A percentile compares a stretch with the other conserved stretches of the same genome.
Evolutionary conservation across 2,888 invertebrate species (phyloP).

Genomic region (Amblyjoppa fuscipennis): DNA sequence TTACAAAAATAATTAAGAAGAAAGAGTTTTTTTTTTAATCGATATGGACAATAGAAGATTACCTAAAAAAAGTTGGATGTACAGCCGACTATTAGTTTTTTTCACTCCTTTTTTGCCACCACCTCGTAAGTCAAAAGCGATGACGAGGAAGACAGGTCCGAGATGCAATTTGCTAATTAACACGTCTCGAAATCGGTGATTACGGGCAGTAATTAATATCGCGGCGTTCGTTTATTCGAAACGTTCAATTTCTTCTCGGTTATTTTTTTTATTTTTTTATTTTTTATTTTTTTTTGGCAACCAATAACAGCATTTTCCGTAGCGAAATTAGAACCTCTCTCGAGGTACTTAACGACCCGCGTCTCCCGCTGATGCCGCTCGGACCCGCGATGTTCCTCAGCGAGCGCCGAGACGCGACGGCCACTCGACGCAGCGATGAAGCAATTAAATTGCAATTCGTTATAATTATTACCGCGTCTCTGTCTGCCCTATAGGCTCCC

Average conservation of each 20-base stretch:
- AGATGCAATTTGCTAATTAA: constrained; percentile 62
- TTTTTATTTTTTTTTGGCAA: constrained; percentile 6
- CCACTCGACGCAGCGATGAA: constrained; percentile 66
- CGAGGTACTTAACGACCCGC: constrained; percentile 40
- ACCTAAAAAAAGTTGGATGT: not conserved
- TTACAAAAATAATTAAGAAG: not conserved
- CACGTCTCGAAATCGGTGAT: constrained; percentile 59
- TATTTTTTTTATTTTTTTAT: not conserved
- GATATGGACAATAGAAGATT: not conserved
- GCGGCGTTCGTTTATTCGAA: constrained; percentile 15
- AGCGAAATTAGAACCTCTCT: constrained; percentile 29
- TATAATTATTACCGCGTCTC: constrained; percentile 76
- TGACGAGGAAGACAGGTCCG: constrained; percentile 15
- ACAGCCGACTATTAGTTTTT: not conserved
- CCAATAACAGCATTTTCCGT: constrained; percentile 21
- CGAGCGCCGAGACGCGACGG: not conserved
- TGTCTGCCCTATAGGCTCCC: constrained; percentile 24
- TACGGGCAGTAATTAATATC: constrained; percentile 57
- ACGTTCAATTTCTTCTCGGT: not conserved
- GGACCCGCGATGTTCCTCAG: not conserved
- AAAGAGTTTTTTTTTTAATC: not conserved
- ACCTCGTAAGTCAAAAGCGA: not conserved
- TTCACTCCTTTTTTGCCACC: not conserved
- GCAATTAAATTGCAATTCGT: constrained; percentile 79
- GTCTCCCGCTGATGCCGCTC: not conserved